phyloP scores from a whole-genome alignment of 2,797 vertebrate species.

The Spizella passerina region DNA sequence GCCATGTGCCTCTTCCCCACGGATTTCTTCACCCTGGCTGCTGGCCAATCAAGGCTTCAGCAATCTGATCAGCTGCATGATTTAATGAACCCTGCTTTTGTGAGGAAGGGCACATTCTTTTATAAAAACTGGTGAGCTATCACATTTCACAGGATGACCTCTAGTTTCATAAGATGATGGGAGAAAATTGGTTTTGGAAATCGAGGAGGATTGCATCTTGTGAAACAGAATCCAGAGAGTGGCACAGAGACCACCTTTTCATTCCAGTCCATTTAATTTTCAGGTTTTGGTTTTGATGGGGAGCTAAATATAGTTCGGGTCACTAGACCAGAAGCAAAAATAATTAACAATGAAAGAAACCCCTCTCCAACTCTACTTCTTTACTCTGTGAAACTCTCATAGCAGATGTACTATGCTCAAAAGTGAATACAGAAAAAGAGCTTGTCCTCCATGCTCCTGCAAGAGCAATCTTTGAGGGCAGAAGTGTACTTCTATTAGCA shows the following conservation, averaged over 20 bases:
- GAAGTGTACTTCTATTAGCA: background rate
- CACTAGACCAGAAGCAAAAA: constrained; percentile 30
- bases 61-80: constrained; percentile 62
- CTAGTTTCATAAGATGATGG: constrained; percentile 72
- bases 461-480: background rate
- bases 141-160: constrained; percentile 70
- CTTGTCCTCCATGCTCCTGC: background rate
- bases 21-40: constrained; percentile 50
- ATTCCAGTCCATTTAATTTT: constrained; percentile 63
- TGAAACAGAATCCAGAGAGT: constrained; percentile 58
- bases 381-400: background rate
- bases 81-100: constrained; percentile 69
- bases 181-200: constrained; percentile 78
- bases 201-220: constrained; percentile 68
- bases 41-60: constrained; percentile 52
- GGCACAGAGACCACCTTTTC: constrained; percentile 60
- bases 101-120: constrained; percentile 58
- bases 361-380: background rate
- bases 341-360: constrained; percentile 36
- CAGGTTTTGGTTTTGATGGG: constrained; percentile 38
- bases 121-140: constrained; percentile 67
- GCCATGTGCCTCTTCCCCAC: constrained; percentile 4
- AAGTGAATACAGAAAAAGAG: background rate
- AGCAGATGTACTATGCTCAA: background rate
- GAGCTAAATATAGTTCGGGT: constrained; percentile 47